Conservation (phyloP, 2,113 vertebrate genomes). For the Platysternon megacephalum region DNA sequence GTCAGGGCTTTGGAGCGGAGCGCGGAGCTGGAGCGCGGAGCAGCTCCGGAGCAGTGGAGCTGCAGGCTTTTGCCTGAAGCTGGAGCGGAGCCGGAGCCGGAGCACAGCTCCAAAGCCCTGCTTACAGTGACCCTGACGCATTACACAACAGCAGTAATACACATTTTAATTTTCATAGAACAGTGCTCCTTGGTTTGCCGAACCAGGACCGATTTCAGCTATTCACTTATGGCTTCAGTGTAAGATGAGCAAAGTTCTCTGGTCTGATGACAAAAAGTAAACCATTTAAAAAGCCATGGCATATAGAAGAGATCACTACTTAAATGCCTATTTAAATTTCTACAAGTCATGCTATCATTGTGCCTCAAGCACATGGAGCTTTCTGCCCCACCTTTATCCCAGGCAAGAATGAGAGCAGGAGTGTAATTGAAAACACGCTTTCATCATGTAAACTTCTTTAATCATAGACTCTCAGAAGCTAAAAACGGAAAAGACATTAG, state of each 20-base stretch:
- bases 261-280: background rate
- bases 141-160: slow-evolving; percentile 58
- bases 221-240: slow-evolving; percentile 17
- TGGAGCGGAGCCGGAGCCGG: no score
- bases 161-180: slow-evolving; percentile 30
- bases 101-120: background rate
- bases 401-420: slow-evolving; percentile 42
- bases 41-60: no score
- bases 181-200: background rate
- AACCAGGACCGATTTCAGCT: slow-evolving; percentile 27
- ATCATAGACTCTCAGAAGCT: slow-evolving; percentile 55
- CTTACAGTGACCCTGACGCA: slow-evolving; percentile 50
- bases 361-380: slow-evolving; percentile 63
- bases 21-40: no score
- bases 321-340: slow-evolving; percentile 46
- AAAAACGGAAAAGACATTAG: slow-evolving; percentile 64
- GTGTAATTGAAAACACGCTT: slow-evolving; percentile 63
- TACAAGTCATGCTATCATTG: slow-evolving; percentile 53
- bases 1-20: background rate
- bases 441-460: slow-evolving; percentile 60
- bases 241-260: background rate
- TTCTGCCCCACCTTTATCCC: slow-evolving; percentile 52
- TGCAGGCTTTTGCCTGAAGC: no score
- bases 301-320: slow-evolving; percentile 18
- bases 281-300: slow-evolving; percentile 10